These are phyloP conservation scores for Catocala fraxini DNA, from an alignment of 2,888 invertebrate species.

Conservation along the genomic window DNA sequence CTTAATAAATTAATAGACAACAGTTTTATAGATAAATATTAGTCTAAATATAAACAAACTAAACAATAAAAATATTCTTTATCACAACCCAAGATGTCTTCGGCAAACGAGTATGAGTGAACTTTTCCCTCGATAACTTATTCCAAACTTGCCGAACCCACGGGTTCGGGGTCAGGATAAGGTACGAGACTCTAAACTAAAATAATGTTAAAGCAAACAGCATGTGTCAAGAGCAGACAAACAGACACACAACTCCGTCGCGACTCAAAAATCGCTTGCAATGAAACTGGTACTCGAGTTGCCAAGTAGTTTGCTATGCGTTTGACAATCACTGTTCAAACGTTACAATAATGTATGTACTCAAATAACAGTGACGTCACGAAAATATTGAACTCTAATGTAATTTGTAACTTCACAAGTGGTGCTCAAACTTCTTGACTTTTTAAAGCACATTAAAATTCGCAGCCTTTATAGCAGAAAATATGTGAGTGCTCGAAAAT, in stretches of 20 bases:
- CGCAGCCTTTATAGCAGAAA: background rate
- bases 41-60: too few relatives aligned
- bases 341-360: constrained; percentile 47
- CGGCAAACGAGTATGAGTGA: too few relatives aligned
- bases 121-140: background rate
- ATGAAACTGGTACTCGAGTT: constrained; percentile 44
- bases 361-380: constrained; percentile 39
- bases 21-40: too few relatives aligned
- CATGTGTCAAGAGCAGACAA: constrained; percentile 71
- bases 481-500: too few relatives aligned
- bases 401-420: constrained; percentile 4
- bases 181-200: constrained; percentile 53
- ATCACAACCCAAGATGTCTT: too few relatives aligned
- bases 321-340: constrained; percentile 57
- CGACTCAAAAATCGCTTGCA: constrained; percentile 21
- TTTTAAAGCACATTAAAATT: too few relatives aligned
- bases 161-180: constrained; percentile 56
- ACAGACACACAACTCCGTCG: constrained; percentile 53
- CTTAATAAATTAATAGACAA: too few relatives aligned
- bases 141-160: constrained; percentile 23
- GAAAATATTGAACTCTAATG: constrained; percentile 2
- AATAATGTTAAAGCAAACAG: constrained; percentile 79
- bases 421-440: background rate
- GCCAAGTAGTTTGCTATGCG: constrained; percentile 63
- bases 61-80: too few relatives aligned